phyloP scores from a whole-genome alignment of 2,888 invertebrate genomes.

The Eilema caniola region DNA sequence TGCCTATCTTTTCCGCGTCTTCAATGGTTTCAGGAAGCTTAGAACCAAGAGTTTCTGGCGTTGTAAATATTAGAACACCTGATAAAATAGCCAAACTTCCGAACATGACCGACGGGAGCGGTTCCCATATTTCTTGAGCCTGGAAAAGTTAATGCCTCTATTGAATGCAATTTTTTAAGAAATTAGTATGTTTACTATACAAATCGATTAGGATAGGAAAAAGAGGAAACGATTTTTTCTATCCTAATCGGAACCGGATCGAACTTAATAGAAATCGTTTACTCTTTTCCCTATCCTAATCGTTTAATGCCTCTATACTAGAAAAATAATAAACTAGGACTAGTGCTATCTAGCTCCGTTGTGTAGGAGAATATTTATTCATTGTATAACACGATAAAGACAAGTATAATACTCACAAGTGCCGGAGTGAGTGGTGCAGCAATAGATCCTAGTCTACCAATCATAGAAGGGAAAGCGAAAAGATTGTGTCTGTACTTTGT shows the following conservation, averaged over 20 bases:
- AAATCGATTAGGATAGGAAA: too few species aligned
- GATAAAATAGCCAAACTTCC: constrained; percentile 85
- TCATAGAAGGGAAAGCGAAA: constrained; percentile 89
- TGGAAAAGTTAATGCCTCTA: too few species aligned
- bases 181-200: too few species aligned
- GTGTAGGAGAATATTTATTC: too few species aligned
- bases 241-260: too few species aligned
- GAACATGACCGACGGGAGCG: constrained; percentile 85
- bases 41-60: constrained; percentile 84
- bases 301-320: neutral
- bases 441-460: constrained; percentile 89
- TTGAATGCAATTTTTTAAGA: too few species aligned
- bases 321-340: too few species aligned
- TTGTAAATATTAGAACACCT: constrained; percentile 68
- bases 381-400: too few species aligned
- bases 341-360: too few species aligned
- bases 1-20: constrained; percentile 80
- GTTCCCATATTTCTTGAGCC: constrained; percentile 69
- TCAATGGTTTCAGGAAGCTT: constrained; percentile 87
- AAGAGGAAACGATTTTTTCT: too few species aligned
- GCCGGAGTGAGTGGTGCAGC: constrained; percentile 89
- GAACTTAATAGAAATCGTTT: too few species aligned
- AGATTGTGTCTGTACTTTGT: constrained; percentile 89
- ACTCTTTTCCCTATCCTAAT: too few species aligned
- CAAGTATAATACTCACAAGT: constrained; percentile 77